Conservation (phyloP, 2,888 invertebrate species). For the Prenolepis imparis region DNA sequence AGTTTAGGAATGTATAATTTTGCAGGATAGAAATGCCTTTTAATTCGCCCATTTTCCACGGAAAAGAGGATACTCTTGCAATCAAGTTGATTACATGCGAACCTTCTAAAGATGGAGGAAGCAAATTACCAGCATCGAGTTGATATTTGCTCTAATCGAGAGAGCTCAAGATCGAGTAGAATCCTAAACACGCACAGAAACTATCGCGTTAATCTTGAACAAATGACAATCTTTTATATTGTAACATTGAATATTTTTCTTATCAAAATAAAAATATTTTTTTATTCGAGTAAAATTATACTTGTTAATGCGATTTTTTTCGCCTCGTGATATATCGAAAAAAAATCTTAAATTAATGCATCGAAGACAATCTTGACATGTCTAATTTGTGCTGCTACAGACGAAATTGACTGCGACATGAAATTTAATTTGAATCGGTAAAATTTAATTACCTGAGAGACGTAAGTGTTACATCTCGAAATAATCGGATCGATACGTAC, state of each 20-base stretch:
- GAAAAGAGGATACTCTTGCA: background rate
- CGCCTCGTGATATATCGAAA: background rate
- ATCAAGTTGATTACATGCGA: conserved; percentile 24
- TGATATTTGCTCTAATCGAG: conserved; percentile 31
- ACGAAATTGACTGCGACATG: background rate
- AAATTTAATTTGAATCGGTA: conserved; percentile 13
- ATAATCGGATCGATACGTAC: conserved; percentile 41
- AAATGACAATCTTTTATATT: background rate
- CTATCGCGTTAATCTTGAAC: conserved; percentile 18
- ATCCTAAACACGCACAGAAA: conserved; percentile 13
- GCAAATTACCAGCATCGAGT: conserved; percentile 32
- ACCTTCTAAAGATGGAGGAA: conserved; percentile 18
- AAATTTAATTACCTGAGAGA: conserved; percentile 7
- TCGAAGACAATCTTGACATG: background rate
- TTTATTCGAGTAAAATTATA: background rate
- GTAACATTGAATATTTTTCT: background rate
- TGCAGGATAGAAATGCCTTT: background rate
- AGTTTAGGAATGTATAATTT: background rate
- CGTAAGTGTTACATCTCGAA: conserved; percentile 32
- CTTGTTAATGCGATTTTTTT: background rate
- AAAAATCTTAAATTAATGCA: background rate
- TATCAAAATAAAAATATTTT: background rate
- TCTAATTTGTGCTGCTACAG: background rate
- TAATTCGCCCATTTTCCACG: conserved; percentile 8
- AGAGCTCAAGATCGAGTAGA: conserved; percentile 8